Percentiles rank a stretch among this genome's conserved stretches.
Conservation (phyloP, 2,888 invertebrate species). For the Caenorhabditis sp. region DNA sequence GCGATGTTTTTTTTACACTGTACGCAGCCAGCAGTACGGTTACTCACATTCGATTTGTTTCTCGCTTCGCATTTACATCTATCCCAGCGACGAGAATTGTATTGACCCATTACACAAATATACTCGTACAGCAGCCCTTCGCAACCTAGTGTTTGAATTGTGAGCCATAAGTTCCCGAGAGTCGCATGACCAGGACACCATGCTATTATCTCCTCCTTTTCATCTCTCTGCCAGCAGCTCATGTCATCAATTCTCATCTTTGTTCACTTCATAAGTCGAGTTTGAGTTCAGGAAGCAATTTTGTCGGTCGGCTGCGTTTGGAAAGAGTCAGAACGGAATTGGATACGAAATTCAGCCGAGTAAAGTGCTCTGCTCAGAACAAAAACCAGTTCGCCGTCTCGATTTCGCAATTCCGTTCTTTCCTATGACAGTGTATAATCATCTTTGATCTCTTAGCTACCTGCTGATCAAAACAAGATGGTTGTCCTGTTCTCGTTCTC, state of each 20-base stretch:
- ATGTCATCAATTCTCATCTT: conserved; percentile 33
- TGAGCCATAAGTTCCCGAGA: conserved; percentile 47
- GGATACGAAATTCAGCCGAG: neutral
- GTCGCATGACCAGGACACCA: conserved; percentile 46
- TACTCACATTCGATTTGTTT: neutral
- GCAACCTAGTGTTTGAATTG: conserved; percentile 48
- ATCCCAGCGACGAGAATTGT: conserved; percentile 4
- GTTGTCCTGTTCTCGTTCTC: too few species aligned
- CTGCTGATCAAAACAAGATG: neutral
- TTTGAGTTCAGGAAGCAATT: neutral
- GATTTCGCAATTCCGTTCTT: neutral
- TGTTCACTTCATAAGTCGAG: conserved; percentile 24
- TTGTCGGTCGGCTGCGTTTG: neutral
- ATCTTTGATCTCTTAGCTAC: neutral
- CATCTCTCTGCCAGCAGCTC: conserved; percentile 26
- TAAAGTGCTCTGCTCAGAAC: neutral
- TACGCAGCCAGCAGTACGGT: neutral
- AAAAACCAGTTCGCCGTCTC: neutral
- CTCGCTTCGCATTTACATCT: neutral
- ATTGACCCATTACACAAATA: conserved; percentile 29
- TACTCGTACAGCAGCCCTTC: conserved; percentile 36
- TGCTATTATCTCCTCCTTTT: conserved; percentile 41
- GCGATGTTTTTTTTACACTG: conserved; percentile 22
- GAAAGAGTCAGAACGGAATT: neutral
- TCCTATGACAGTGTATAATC: neutral